Conservation (phyloP, 2,888 invertebrate genomes). For the Lacanobia wlatinum region DNA sequence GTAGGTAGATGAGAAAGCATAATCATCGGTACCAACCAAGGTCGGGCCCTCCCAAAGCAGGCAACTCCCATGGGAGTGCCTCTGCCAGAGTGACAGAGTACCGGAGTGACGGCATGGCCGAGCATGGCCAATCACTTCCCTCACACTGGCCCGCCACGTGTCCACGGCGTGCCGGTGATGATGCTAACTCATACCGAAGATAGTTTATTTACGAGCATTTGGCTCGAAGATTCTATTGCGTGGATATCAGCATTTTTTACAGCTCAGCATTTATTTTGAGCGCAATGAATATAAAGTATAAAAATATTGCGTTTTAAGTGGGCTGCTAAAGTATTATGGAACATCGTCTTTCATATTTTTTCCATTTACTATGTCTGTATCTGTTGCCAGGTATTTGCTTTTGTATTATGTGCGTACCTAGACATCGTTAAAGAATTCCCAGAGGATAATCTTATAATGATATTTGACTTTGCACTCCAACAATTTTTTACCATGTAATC, state of each 20-base stretch:
- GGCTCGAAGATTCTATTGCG: slow-evolving; percentile 52
- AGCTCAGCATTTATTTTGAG: slow-evolving; percentile 53
- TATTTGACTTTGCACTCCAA: slow-evolving; percentile 18
- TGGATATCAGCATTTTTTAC: slow-evolving; percentile 45
- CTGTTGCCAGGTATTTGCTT: slow-evolving; percentile 30
- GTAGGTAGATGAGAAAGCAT: slow-evolving; percentile 62
- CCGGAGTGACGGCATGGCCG: slow-evolving; percentile 30
- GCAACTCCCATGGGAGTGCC: slow-evolving; percentile 71
- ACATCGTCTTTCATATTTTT: slow-evolving; percentile 24
- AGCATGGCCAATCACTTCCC: slow-evolving; percentile 41
- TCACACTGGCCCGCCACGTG: slow-evolving; percentile 44
- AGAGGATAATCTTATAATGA: slow-evolving; percentile 25
- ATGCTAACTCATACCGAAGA: slow-evolving; percentile 47
- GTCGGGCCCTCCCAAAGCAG: slow-evolving; percentile 66
- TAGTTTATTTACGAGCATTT: slow-evolving; percentile 59
- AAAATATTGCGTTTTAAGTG: slow-evolving; percentile 32
- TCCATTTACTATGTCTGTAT: slow-evolving; percentile 21
- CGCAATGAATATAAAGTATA: slow-evolving; percentile 41
- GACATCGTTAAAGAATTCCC: slow-evolving; percentile 17
- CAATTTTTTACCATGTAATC: neutral
- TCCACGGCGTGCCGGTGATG: slow-evolving; percentile 43
- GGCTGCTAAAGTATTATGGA: slow-evolving; percentile 18
- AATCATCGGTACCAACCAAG: slow-evolving; percentile 62
- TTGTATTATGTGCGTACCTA: slow-evolving; percentile 6
- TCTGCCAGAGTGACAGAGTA: slow-evolving; percentile 41